These are phyloP conservation scores for Deilephila porcellus DNA, from an alignment of 2,888 invertebrate genomes.

Conservation along the genomic window DNA sequence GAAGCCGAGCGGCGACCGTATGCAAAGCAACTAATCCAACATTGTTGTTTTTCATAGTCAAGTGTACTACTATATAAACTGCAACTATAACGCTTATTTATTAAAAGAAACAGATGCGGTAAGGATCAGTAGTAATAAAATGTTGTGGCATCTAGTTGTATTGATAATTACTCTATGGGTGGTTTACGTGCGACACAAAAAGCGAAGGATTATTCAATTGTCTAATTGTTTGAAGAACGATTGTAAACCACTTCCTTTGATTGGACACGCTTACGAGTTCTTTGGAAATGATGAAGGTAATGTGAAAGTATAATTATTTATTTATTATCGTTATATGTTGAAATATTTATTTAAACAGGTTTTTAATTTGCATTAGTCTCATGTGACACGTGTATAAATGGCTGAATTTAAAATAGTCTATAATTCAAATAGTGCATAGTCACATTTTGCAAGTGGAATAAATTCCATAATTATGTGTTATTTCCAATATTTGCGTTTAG, in stretches of 20 bases:
- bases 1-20: too few relatives aligned
- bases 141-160: constrained; percentile 20
- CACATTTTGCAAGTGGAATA: too few relatives aligned
- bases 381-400: too few relatives aligned
- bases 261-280: constrained; percentile 49
- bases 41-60: background rate
- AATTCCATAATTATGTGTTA: too few relatives aligned
- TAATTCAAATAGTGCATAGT: too few relatives aligned
- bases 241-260: constrained; percentile 42
- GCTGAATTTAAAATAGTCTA: too few relatives aligned
- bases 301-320: background rate
- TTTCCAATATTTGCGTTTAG: too few relatives aligned
- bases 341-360: too few relatives aligned
- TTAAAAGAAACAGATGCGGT: background rate
- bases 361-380: too few relatives aligned
- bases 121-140: background rate
- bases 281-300: constrained; percentile 47
- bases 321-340: too few relatives aligned
- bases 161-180: background rate
- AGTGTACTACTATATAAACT: background rate
- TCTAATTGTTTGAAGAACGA: constrained; percentile 44
- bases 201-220: constrained; percentile 30
- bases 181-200: background rate
- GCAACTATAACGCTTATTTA: background rate
- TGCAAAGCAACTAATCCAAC: too few relatives aligned